Evolutionary conservation across 2,888 invertebrate species (phyloP), one percentile per base, ranked within the genome.

Genomic region (Tenthredo mesomela): DNA sequence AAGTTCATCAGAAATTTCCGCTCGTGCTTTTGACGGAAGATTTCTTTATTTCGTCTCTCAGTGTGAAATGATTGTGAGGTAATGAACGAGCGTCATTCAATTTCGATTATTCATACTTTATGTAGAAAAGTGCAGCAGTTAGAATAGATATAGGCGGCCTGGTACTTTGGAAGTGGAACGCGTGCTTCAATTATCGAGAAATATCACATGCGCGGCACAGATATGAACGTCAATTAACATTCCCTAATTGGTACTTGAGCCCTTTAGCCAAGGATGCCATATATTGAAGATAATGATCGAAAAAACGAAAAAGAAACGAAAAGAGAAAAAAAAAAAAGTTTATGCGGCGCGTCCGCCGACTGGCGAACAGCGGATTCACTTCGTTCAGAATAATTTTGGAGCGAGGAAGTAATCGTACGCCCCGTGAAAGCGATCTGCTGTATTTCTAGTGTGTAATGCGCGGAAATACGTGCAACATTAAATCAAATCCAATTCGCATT

Each of bases 401-500:
- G 85, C 87, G 85, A 89, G 91, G 89, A 90, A 91, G 88, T 89
- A 90, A 92, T 92, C 86, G 88, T 85, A 87, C 88, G 90, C 89
- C 89, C 88, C 87, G 85, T 85, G 89, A 90, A 91, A 91, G 82
- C 67, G 90, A 91, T 91, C 91, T 89, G 90, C 90, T 91, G 92
- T 92, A 92, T 91, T 92, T 92, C 91, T 89, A 91, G 90, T 91
- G 91, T 91, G 90, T 91, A 92, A 92, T 91, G 91, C 89, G 91
- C 89, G 89, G 92, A 91, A 90, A 92, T 91, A 91, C 90, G 91
- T 90, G 91, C 91, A 89, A 92, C 92, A 91, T 93, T 93, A 92
- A 93, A 92, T 92, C 92, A 92, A 92, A 92, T 92, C 88, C 92
- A 91, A 92, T 93, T 92, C 91, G 90, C 90, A 90, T 88, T 90